Evolutionary conservation across 2,888 invertebrate genomes (phyloP).

Genomic region (Ophion costatus): DNA sequence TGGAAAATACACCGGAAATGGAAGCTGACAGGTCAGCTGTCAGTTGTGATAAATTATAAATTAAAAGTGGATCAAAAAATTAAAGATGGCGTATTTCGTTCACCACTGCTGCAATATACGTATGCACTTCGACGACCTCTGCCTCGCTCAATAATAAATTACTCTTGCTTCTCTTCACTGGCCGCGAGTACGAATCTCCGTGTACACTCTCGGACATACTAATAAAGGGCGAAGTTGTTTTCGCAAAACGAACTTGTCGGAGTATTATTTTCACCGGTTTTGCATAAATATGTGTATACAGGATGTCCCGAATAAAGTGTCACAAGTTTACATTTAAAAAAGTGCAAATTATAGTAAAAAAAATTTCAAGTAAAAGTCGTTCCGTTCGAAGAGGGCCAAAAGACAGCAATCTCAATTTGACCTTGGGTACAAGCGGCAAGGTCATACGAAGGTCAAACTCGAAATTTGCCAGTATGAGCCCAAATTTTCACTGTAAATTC

Average conservation of each 20-base stretch:
- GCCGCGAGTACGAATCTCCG: background rate
- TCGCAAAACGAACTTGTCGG: background rate
- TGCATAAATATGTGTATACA: background rate
- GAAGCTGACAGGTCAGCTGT: background rate
- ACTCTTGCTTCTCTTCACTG: background rate
- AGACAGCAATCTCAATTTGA: no score
- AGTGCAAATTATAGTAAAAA: background rate
- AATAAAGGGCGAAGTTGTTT: no score
- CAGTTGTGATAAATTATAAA: background rate
- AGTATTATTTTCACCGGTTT: background rate
- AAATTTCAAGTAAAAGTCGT: background rate
- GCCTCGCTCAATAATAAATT: background rate
- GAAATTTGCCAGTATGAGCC: background rate
- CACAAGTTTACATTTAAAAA: background rate
- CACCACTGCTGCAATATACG: background rate
- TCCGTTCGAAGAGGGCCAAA: background rate
- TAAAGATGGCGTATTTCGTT: background rate
- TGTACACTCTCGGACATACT: background rate
- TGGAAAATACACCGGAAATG: background rate
- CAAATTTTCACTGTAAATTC: background rate
- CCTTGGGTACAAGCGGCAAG: no score
- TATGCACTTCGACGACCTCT: background rate
- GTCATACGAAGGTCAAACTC: no score
- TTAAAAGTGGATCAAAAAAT: background rate
- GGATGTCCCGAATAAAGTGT: background rate